Base-by-base conservation (phyloP, 2,797 vertebrate species). In the Sylvilagus floridanus region DNA sequence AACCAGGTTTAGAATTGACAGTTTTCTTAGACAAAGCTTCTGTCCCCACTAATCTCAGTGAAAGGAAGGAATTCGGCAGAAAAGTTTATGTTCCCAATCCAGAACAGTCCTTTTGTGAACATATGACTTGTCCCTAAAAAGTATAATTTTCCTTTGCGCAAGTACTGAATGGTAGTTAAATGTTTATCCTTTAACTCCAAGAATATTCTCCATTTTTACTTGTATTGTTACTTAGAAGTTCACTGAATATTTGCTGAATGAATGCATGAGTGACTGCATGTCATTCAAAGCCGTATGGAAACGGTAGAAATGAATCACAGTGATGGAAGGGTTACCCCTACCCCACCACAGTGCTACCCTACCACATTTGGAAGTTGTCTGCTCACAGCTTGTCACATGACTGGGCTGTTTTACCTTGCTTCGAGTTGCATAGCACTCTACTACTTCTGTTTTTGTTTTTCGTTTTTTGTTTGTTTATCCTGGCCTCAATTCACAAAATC, bases 401-500 rank as follows among this genome's bases (percentile, higher is more conserved):
- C 14, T 14, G 7, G 24, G 10, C 16, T 77, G 7, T 42, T 73
- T 66, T 50, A 37, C 65, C 60, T 69, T 54, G 4, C 35, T 63
- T 19, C 37, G 63, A 82, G 28, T 37, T 73, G 1, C 14, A 14
- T 22, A 24, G 86, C 22, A 63, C 7, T 76, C 16, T 12, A n/a
- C 52, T 83, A 66, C 50, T 88, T 81, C 63, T 91, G 90, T 47
- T 47, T 47, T 47, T 47, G 35, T 47, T 96, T 92, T 92, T 75
- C 95, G 54, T 97, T 63, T 96, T 37, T 37, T 37, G 37, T 78
- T 89, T 66, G 72, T 97, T 98, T 94, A 95, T 94, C 93, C 88
- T 96, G 75, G 83, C 90, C 95, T 89, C 76, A 82, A 69, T 82
- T 91, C 6, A 77, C 84, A 96, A 90, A 78, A 97, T 97, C 92